A percentile compares a stretch with the other conserved stretches of the same genome.
These are phyloP conservation scores for Macrosiphum euphorbiae DNA, from an alignment of 2,888 invertebrate genomes.

Conservation along the genomic window DNA sequence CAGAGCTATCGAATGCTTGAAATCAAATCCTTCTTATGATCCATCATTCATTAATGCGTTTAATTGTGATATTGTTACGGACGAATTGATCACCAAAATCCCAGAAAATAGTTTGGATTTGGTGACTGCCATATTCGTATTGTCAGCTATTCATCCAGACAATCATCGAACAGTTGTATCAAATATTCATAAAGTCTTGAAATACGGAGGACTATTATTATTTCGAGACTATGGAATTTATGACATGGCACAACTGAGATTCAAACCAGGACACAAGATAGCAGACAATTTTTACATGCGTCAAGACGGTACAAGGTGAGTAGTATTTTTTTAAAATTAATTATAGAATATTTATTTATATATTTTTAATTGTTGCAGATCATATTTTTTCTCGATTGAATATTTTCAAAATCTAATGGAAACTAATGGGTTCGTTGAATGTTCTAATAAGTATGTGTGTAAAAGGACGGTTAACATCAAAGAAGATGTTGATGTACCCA, in stretches of 20 bases:
- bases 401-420: slow-evolving; percentile 78
- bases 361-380: slow-evolving; percentile 72
- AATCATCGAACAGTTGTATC: slow-evolving; percentile 78
- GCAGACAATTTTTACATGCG: slow-evolving; percentile 93
- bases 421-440: slow-evolving; percentile 79
- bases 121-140: slow-evolving; percentile 91
- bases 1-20: slow-evolving; percentile 89
- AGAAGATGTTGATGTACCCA: slow-evolving; percentile 89
- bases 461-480: slow-evolving; percentile 92
- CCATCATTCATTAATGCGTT: slow-evolving; percentile 80
- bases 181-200: slow-evolving; percentile 78
- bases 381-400: slow-evolving; percentile 85
- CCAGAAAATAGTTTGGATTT: slow-evolving; percentile 77
- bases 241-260: slow-evolving; percentile 96
- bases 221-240: slow-evolving; percentile 95
- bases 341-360: not conserved
- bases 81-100: slow-evolving; percentile 73
- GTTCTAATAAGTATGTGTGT: slow-evolving; percentile 83
- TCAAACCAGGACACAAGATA: slow-evolving; percentile 93
- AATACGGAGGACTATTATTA: slow-evolving; percentile 84
- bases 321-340: slow-evolving; percentile 34
- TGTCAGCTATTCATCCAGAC: slow-evolving; percentile 93
- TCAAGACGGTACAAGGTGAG: slow-evolving; percentile 93
- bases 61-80: slow-evolving; percentile 85
- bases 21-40: slow-evolving; percentile 78